phyloP scores from a whole-genome alignment of 2,888 invertebrate genomes.

The Saturnia japonica region DNA sequence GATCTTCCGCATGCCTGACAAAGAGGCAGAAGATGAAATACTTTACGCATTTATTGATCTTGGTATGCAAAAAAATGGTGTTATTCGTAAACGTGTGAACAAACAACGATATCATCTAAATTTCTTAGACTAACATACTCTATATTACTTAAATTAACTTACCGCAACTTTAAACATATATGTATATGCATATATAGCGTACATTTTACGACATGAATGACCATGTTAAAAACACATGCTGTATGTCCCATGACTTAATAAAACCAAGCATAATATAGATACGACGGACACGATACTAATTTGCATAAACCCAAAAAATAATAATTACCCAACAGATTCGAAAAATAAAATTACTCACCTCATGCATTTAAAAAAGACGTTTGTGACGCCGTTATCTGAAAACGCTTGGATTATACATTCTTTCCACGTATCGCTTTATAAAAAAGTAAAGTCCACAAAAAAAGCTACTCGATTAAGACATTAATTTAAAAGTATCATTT shows the following conservation, averaged over 20 bases:
- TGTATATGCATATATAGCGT: no score
- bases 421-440: not conserved
- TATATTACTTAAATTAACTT: not conserved
- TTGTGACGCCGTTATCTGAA: slow-evolving; percentile 1
- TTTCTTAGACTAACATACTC: not conserved
- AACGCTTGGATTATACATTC: not conserved
- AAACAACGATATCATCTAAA: not conserved
- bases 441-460: not conserved
- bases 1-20: not conserved
- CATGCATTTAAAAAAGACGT: not conserved
- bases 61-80: no score
- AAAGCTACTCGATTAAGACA: not conserved
- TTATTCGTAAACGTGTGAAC: not conserved
- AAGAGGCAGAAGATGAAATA: not conserved
- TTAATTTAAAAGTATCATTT: no score
- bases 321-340: not conserved
- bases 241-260: not conserved
- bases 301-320: slow-evolving; percentile 5
- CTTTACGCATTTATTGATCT: not conserved
- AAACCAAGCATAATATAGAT: not conserved
- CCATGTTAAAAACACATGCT: slow-evolving; percentile 3
- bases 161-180: not conserved
- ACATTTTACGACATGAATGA: not conserved
- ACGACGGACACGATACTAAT: not conserved
- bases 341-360: not conserved